Conservation (phyloP, 2,888 invertebrate species). For the Bellardia pandia region DNA sequence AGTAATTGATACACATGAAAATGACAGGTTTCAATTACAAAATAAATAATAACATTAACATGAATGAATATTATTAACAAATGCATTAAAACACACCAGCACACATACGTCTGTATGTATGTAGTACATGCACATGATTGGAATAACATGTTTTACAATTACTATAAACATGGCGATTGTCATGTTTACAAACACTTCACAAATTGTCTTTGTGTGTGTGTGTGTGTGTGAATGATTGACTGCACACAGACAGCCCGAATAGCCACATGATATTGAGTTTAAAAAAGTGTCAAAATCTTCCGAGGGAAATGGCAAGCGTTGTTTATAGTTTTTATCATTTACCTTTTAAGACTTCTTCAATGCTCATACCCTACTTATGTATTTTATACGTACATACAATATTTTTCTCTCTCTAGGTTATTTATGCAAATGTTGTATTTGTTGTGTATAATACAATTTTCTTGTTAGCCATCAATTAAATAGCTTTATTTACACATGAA, state of each 20-base stretch:
- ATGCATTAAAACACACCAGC: slow-evolving; percentile 39
- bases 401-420: background rate
- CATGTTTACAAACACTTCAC: slow-evolving; percentile 69
- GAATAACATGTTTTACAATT: slow-evolving; percentile 50
- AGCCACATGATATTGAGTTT: background rate
- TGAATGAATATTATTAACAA: slow-evolving; percentile 62
- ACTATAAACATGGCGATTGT: slow-evolving; percentile 67
- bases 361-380: background rate
- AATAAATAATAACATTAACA: slow-evolving; percentile 65
- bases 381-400: too few relatives aligned
- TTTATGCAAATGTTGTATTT: slow-evolving; percentile 25
- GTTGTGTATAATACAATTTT: slow-evolving; percentile 50
- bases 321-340: slow-evolving; percentile 4
- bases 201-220: slow-evolving; percentile 24
- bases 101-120: background rate
- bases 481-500: slow-evolving; percentile 72
- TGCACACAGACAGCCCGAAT: background rate
- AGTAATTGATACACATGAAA: slow-evolving; percentile 75
- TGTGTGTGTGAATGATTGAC: background rate
- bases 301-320: background rate
- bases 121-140: slow-evolving; percentile 10
- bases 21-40: slow-evolving; percentile 75
- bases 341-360: background rate
- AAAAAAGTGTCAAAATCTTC: background rate
- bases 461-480: slow-evolving; percentile 73